A percentile compares a stretch with the other conserved stretches of the same genome.
These are phyloP conservation scores for Chascanopsetta lugubris DNA, from an alignment of 2,113 vertebrate species.

Conservation along the genomic window DNA sequence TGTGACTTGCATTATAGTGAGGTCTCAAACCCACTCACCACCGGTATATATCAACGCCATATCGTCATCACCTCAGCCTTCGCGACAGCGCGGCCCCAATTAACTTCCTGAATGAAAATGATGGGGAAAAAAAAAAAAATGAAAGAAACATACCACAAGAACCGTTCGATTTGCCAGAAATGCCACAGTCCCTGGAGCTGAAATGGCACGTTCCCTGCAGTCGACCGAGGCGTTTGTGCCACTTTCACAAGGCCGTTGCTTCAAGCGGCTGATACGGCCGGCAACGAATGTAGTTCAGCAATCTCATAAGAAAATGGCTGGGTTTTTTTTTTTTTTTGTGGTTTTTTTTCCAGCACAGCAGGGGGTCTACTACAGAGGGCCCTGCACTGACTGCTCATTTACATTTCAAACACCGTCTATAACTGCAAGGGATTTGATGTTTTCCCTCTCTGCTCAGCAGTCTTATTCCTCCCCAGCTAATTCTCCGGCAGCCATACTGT, in stretches of 20 bases:
- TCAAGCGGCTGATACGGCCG: slow-evolving; percentile 42
- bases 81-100: slow-evolving; percentile 44
- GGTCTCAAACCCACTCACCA: slow-evolving; percentile 63
- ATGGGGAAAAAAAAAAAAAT: slow-evolving; percentile 8
- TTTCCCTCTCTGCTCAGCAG: slow-evolving; percentile 72
- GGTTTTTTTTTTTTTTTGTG: no score
- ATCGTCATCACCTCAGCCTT: slow-evolving; percentile 53
- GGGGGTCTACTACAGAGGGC: slow-evolving; percentile 76
- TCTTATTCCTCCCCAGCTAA: slow-evolving; percentile 71
- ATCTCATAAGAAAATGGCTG: slow-evolving; percentile 65
- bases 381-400: slow-evolving; percentile 76
- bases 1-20: slow-evolving; percentile 77
- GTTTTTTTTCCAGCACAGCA: slow-evolving; percentile 55
- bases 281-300: slow-evolving; percentile 45
- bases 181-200: slow-evolving; percentile 12
- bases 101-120: slow-evolving; percentile 36
- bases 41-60: slow-evolving; percentile 35
- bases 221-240: slow-evolving; percentile 29
- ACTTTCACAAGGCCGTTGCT: slow-evolving; percentile 41
- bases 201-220: slow-evolving; percentile 15
- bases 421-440: slow-evolving; percentile 80
- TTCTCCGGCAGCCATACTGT: slow-evolving; percentile 73
- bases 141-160: slow-evolving; percentile 28
- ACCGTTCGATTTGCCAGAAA: slow-evolving; percentile 8
- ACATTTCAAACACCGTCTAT: slow-evolving; percentile 80